A percentile compares a stretch with the other conserved stretches of the same genome.
phyloP scores from a whole-genome alignment of 2,888 invertebrate genomes.

The Lampropteryx suffumata region DNA sequence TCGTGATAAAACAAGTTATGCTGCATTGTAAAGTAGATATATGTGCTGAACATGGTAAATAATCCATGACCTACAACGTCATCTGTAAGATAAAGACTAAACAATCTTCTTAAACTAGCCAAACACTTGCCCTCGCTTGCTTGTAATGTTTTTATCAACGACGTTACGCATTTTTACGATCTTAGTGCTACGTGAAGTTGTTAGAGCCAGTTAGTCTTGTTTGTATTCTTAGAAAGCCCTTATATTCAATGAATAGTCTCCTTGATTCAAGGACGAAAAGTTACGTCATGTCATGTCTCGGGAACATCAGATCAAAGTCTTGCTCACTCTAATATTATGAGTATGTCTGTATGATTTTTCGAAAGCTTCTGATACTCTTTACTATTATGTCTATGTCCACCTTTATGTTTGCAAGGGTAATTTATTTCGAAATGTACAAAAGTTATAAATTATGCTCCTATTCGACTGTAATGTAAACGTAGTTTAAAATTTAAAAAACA shows the following conservation, averaged over 20 bases:
- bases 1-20: conserved; percentile 22
- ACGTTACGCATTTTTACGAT: neutral
- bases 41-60: neutral
- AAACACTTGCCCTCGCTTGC: neutral
- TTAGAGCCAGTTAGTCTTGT: neutral
- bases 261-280: conserved; percentile 12
- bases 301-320: too few species aligned
- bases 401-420: too few species aligned
- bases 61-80: conserved; percentile 9
- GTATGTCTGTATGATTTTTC: too few species aligned
- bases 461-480: too few species aligned
- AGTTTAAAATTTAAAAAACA: too few species aligned
- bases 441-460: too few species aligned
- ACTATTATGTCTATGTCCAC: too few species aligned
- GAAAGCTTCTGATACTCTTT: too few species aligned
- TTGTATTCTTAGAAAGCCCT: neutral
- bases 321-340: too few species aligned
- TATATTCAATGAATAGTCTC: conserved; percentile 7
- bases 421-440: too few species aligned
- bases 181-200: neutral
- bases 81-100: conserved; percentile 1
- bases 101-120: neutral
- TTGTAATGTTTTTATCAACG: conserved; percentile 3
- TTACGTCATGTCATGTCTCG: neutral
- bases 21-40: conserved; percentile 1